These are phyloP conservation scores for Conops quadrifasciatus DNA, from an alignment of 2,888 invertebrate genomes.

Conservation along the genomic window DNA sequence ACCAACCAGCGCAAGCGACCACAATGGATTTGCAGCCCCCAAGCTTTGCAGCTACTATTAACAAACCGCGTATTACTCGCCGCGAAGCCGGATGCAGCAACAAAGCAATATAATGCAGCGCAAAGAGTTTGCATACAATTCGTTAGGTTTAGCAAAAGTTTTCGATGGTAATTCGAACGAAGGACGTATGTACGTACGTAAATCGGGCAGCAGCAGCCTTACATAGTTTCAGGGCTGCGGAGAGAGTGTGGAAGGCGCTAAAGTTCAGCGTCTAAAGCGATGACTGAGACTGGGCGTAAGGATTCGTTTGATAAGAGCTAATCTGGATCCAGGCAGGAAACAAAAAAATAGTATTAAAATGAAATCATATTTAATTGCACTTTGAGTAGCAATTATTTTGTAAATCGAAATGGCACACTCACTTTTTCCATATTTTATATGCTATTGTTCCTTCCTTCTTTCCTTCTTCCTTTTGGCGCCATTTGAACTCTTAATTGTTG, in stretches of 20 bases:
- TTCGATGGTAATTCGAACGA: no score
- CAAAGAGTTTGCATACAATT: not conserved
- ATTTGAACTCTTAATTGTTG: no score
- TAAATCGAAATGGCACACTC: not conserved
- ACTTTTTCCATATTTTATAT: no score
- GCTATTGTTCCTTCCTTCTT: no score
- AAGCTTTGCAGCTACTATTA: not conserved
- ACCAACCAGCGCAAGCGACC: no score
- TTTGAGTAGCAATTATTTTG: not conserved
- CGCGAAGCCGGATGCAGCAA: not conserved
- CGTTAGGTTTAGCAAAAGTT: not conserved
- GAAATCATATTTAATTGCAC: not conserved
- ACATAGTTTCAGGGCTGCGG: not conserved
- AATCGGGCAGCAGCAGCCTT: no score
- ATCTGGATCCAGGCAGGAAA: not conserved
- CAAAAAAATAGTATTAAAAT: not conserved
- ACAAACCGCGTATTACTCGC: not conserved
- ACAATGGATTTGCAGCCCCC: not conserved
- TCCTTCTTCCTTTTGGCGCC: no score
- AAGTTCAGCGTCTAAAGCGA: not conserved
- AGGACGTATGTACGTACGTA: no score
- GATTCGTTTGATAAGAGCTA: not conserved
- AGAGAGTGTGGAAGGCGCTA: not conserved
- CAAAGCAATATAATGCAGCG: not conserved
- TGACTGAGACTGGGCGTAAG: not conserved